phyloP scores from a whole-genome alignment of 2,113 vertebrate genomes.

The Pandion haliaetus region DNA sequence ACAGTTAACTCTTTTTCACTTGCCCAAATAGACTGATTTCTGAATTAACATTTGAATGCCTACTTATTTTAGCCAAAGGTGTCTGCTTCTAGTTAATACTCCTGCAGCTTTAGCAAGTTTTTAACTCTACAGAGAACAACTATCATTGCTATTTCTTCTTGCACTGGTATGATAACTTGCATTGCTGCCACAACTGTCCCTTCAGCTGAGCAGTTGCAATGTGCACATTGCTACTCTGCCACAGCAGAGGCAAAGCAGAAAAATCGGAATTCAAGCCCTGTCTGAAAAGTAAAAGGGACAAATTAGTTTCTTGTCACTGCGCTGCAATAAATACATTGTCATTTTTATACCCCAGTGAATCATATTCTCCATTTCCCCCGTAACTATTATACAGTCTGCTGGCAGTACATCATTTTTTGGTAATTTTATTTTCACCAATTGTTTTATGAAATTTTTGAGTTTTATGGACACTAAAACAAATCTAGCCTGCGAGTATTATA shows the following conservation, averaged over 20 bases:
- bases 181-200: neutral
- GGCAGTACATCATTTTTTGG: conserved; percentile 85
- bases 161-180: neutral
- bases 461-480: conserved; percentile 89
- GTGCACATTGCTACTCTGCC: neutral
- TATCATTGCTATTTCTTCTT: neutral
- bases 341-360: conserved; percentile 83
- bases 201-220: neutral
- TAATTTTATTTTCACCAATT: conserved; percentile 88
- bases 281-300: conserved; percentile 84
- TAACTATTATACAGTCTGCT: conserved; percentile 87
- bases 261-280: conserved; percentile 76
- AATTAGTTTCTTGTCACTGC: conserved; percentile 82
- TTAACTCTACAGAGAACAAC: neutral
- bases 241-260: conserved; percentile 31
- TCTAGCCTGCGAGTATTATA: conserved; percentile 84
- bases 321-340: conserved; percentile 84
- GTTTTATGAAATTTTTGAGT: conserved; percentile 88
- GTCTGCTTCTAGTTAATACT: neutral
- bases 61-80: neutral
- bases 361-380: conserved; percentile 82
- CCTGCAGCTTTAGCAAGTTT: neutral
- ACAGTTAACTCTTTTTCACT: neutral
- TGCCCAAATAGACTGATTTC: neutral
- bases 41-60: neutral